A percentile compares a stretch with the other conserved stretches of the same genome.
These are phyloP conservation scores for Lanistes nyassanus DNA, from an alignment of 1,140 invertebrate genomes.

Conservation along the genomic window DNA sequence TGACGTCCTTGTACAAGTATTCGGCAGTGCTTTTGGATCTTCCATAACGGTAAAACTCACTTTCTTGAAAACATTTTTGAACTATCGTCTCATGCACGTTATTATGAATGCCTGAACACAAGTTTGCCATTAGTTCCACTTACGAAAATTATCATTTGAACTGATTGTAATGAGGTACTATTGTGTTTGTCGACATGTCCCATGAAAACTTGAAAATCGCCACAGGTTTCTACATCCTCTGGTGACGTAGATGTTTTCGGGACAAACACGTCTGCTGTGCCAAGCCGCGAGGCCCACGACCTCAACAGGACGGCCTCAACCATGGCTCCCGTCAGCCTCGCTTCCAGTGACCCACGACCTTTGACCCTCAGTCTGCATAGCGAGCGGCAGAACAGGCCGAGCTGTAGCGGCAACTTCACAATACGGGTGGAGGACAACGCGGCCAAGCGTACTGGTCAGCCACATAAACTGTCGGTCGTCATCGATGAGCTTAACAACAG, in stretches of 20 bases:
- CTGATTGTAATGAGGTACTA: no score
- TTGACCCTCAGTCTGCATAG: conserved; percentile 18
- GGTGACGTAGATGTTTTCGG: conserved; percentile 32
- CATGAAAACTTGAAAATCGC: no score
- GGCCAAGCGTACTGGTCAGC: conserved; percentile 16
- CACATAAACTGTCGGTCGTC: no score
- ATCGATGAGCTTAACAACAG: no score
- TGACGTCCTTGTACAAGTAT: conserved; percentile 36
- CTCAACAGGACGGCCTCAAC: conserved; percentile 26
- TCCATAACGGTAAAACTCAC: conserved; percentile 33
- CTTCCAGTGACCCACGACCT: conserved; percentile 19
- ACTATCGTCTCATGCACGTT: no score
- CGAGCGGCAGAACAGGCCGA: background rate
- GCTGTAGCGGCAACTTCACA: conserved; percentile 23
- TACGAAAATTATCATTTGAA: no score
- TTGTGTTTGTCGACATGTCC: background rate
- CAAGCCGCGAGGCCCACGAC: conserved; percentile 32
- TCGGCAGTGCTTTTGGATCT: conserved; percentile 25
- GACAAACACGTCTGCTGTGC: conserved; percentile 26
- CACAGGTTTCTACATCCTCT: conserved; percentile 26
- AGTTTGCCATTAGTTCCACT: no score
- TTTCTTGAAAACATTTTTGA: no score
- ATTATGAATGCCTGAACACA: no score
- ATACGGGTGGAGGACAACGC: conserved; percentile 19
- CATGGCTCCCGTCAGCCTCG: conserved; percentile 9